Conservation (phyloP, 2,797 vertebrate species). For the Loriculus beryllinus region DNA sequence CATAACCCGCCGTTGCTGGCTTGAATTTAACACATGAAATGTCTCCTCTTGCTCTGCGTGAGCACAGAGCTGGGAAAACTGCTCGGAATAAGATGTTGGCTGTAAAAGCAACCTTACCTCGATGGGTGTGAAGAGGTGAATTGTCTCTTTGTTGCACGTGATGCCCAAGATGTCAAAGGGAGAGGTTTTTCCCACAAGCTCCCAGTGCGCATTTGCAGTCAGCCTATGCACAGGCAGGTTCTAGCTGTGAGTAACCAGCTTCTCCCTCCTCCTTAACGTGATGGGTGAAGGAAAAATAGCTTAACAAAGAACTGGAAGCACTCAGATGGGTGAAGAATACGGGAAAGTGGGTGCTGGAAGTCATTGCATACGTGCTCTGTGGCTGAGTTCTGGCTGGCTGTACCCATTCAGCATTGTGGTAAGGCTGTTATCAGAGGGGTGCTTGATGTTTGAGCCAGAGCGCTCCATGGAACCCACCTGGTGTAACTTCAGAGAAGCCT, state of each 20-base stretch:
- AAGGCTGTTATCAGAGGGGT: neutral
- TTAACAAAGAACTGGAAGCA: neutral
- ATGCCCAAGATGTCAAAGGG: neutral
- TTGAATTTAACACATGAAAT: neutral
- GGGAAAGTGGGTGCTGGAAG: neutral
- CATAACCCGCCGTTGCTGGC: neutral
- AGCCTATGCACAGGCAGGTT: neutral
- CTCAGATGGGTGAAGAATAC: accelerated
- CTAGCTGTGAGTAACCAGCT: neutral
- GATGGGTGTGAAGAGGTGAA: neutral
- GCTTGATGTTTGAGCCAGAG: neutral
- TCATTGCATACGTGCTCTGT: neutral
- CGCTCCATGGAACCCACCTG: neutral
- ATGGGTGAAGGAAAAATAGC: neutral
- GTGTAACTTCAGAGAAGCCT: neutral
- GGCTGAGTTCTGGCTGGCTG: neutral
- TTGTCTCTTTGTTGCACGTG: neutral
- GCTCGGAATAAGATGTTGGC: neutral
- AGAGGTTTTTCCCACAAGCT: neutral
- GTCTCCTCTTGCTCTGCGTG: neutral
- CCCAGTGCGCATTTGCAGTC: neutral
- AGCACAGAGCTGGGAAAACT: neutral
- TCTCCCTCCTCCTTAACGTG: neutral
- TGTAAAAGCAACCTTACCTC: neutral
- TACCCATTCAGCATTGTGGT: neutral